phyloP scores from a whole-genome alignment of 2,888 invertebrate species.

The Reticulitermes lucifugus region DNA sequence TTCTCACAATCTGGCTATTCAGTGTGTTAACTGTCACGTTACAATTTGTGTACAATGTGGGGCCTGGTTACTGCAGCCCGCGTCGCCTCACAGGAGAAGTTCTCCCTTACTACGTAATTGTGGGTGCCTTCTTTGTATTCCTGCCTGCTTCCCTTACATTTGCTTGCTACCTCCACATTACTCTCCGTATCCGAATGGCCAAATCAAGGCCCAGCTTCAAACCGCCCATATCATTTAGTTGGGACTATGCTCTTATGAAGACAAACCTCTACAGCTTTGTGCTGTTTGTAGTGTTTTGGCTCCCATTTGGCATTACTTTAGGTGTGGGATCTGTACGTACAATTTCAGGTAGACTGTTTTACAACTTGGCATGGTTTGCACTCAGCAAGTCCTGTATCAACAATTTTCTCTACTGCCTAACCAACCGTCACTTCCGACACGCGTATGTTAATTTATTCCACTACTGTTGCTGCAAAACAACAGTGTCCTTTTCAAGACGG shows the following conservation, averaged over 20 bases:
- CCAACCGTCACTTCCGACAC: conserved; percentile 76
- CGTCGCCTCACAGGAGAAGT: conserved; percentile 65
- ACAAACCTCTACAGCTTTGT: conserved; percentile 75
- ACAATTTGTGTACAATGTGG: conserved; percentile 72
- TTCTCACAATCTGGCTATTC: conserved; percentile 69
- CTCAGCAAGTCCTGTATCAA: conserved; percentile 76
- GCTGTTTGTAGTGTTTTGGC: conserved; percentile 74
- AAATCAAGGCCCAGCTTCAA: conserved; percentile 71
- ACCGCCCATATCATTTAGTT: conserved; percentile 71
- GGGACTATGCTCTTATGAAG: conserved; percentile 72
- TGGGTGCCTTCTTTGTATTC: conserved; percentile 70
- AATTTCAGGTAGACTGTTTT: conserved; percentile 69
- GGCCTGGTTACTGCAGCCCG: conserved; percentile 77
- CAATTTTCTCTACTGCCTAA: conserved; percentile 73
- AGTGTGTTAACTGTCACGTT: conserved; percentile 69
- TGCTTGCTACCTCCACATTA: conserved; percentile 66
- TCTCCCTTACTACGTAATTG: conserved; percentile 68
- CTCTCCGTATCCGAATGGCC: conserved; percentile 68
- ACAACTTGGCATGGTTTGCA: conserved; percentile 77
- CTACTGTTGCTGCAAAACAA: conserved; percentile 85
- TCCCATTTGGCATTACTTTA: conserved; percentile 74
- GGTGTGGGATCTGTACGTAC: conserved; percentile 68
- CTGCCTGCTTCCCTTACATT: conserved; percentile 67
- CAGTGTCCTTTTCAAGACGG: conserved; percentile 74
- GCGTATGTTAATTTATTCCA: conserved; percentile 81